Percentiles rank a stretch among this genome's conserved stretches.
Evolutionary conservation across 2,797 vertebrate species (phyloP).

Genomic region (Ceryle rudis): DNA sequence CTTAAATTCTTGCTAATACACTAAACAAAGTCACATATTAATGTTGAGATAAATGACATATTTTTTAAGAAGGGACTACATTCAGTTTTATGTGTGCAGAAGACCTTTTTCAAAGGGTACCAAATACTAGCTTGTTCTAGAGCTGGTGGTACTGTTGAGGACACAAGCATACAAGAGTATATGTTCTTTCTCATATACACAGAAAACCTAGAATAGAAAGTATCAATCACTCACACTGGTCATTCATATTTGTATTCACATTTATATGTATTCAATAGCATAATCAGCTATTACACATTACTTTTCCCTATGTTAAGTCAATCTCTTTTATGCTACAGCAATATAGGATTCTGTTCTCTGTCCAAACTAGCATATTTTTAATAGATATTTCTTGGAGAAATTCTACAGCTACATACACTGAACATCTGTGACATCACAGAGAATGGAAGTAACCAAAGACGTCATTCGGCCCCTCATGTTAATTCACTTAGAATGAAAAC

Average conservation of each 20-base stretch:
- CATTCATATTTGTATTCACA: not conserved
- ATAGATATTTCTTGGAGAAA: not conserved
- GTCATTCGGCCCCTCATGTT: fast-evolving
- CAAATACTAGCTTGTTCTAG: not conserved
- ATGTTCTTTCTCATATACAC: not conserved
- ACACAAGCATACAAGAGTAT: not conserved
- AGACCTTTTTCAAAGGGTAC: not conserved
- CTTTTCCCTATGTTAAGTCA: not conserved
- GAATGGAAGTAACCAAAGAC: not conserved
- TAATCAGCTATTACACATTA: not conserved
- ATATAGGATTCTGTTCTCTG: not conserved
- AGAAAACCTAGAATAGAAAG: not conserved
- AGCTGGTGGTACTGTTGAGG: not conserved
- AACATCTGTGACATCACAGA: not conserved
- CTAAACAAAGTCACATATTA: not conserved
- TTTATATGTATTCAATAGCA: not conserved
- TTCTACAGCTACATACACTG: not conserved
- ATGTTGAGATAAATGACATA: not conserved
- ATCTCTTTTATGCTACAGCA: not conserved
- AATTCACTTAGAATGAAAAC: not conserved
- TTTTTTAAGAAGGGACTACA: not conserved
- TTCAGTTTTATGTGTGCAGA: not conserved
- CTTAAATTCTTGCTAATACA: not conserved
- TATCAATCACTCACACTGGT: not conserved
- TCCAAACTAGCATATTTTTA: not conserved